Evolutionary conservation across 2,113 vertebrate genomes (phyloP), one percentile per base, ranked within the genome.

Genomic region (Rhynchopsitta pachyrhyncha): DNA sequence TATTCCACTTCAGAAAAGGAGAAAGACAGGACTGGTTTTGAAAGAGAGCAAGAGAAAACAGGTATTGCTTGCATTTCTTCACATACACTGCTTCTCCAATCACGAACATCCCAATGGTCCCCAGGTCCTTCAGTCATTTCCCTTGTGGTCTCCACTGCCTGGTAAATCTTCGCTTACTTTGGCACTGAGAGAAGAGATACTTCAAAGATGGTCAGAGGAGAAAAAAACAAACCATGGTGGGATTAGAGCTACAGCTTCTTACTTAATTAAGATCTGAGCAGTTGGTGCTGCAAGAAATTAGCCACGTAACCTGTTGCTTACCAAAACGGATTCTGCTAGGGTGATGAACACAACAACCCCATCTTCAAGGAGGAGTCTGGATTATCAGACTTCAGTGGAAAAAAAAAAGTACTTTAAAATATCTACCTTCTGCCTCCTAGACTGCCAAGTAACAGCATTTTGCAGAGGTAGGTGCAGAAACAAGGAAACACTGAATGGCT

Each of bases 181-280:
- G 71, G 55, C 0, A 3, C 35, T 28, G 24, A 75, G 37, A 12
- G 29, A 77, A 68, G 33, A 86, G 59, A 50, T 33, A 77, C 63
- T 82, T 90, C 90, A 88, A 88, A 97, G 90, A 93, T 79, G 79
- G 88, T 59, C 88, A 92, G 49, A 93, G 13, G 17, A 55, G 74
- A 41, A 68, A 79, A 66, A n/a, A 1, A 0, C 14, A 90, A 82
- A 80, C 13, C 53, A 63, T 35, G 31, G 69, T 55, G 60, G 60
- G 42, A 90, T 88, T 93, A 90, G 75, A 68, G 88, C 75, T 78
- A 68, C 80, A 88, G 60, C 68, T 86, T 93, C 93, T 80, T 86
- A 60, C 66, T 66, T 88, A 83, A 88, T 92, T 94, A 87, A 92
- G 94, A 90, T 90, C 67, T 81, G 55, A 96, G 80, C 82, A 95